These are phyloP conservation scores for Gracilinanus agilis DNA, from an alignment of 2,113 vertebrate genomes.

Conservation along the genomic window DNA sequence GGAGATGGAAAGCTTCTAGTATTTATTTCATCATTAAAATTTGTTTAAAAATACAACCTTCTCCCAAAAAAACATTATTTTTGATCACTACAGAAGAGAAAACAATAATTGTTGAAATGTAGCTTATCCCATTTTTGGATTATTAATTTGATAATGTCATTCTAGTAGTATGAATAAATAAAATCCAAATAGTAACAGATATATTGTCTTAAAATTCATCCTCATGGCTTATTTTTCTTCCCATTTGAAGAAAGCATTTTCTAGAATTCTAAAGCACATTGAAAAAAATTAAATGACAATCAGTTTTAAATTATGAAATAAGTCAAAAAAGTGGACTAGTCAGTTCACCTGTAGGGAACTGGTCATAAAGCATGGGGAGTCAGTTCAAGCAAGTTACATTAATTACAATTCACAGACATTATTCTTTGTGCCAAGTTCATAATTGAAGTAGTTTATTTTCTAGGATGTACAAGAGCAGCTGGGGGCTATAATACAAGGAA, in stretches of 20 bases:
- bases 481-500: slow-evolving; percentile 66
- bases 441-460: slow-evolving; percentile 79
- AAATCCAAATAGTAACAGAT: slow-evolving; percentile 66
- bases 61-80: not conserved
- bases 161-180: slow-evolving; percentile 61
- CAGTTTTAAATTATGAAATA: slow-evolving; percentile 67
- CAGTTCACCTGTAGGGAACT: slow-evolving; percentile 72
- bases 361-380: slow-evolving; percentile 72
- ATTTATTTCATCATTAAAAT: slow-evolving; percentile 50
- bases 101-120: slow-evolving; percentile 70
- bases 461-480: slow-evolving; percentile 72
- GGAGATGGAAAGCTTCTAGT: slow-evolving; percentile 54
- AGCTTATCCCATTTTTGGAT: slow-evolving; percentile 18
- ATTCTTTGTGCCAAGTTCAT: slow-evolving; percentile 76
- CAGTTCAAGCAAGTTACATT: slow-evolving; percentile 66
- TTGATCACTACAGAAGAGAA: slow-evolving; percentile 57
- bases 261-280: slow-evolving; percentile 2
- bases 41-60: slow-evolving; percentile 46
- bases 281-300: slow-evolving; percentile 61
- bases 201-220: slow-evolving; percentile 45
- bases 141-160: slow-evolving; percentile 60
- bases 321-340: slow-evolving; percentile 55
- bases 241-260: slow-evolving; percentile 58
- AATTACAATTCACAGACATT: slow-evolving; percentile 75
- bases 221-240: slow-evolving; percentile 43